Evolutionary conservation across 64 coral and sea anemone species (phyloP).

Genomic region (Catalaphyllia jardinei): DNA sequence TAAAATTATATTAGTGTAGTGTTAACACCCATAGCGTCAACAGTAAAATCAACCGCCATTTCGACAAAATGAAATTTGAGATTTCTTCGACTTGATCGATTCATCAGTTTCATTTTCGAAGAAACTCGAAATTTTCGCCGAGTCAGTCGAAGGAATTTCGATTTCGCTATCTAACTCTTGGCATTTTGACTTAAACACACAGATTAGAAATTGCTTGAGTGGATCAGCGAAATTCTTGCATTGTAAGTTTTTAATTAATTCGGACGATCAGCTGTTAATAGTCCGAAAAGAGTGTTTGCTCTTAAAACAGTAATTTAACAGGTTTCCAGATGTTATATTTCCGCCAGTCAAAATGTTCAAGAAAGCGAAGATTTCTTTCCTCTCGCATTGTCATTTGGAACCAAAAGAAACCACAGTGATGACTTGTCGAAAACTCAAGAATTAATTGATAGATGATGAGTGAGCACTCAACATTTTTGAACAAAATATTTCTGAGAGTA

Average conservation of each 20-base stretch:
- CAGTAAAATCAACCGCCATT: too few relatives aligned
- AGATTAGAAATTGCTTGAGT: background rate
- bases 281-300: conserved; percentile 4
- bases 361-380: background rate
- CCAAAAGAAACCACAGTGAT: background rate
- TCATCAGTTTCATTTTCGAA: background rate
- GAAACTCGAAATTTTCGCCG: background rate
- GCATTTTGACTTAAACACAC: background rate
- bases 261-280: background rate
- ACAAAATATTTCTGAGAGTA: background rate
- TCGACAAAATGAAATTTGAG: conserved; percentile 10
- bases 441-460: background rate
- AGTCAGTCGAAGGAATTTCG: background rate
- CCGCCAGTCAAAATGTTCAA: background rate
- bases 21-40: background rate
- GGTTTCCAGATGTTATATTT: background rate
- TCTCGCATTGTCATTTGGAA: background rate
- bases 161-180: background rate
- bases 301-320: background rate
- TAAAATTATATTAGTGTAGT: background rate
- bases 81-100: background rate
- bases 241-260: background rate
- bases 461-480: background rate
- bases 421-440: background rate
- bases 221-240: background rate